A percentile compares a stretch with the other conserved stretches of the same genome.
Evolutionary conservation across 2,888 invertebrate species (phyloP).

Genomic region (Gonocerus acuteangulatus): DNA sequence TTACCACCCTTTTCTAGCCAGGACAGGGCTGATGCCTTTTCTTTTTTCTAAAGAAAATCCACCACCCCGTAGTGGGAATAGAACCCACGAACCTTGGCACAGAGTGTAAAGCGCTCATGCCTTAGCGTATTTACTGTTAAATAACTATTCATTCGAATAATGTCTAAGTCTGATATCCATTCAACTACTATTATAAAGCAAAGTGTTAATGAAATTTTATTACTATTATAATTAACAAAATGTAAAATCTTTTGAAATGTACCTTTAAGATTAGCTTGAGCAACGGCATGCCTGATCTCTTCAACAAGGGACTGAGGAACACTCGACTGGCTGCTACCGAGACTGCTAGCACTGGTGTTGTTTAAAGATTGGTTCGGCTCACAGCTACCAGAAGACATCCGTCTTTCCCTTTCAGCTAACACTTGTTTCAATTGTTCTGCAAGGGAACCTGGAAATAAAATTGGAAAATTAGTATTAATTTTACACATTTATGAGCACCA

Average conservation of each 20-base stretch:
- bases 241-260: conserved; percentile 37
- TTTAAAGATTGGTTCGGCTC: conserved; percentile 23
- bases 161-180: too few relatives aligned
- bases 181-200: too few relatives aligned
- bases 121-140: too few relatives aligned
- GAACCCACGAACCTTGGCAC: too few relatives aligned
- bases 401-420: conserved; percentile 73
- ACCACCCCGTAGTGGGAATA: too few relatives aligned
- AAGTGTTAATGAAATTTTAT: too few relatives aligned
- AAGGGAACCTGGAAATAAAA: conserved; percentile 48
- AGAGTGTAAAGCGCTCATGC: too few relatives aligned
- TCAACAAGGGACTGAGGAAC: conserved; percentile 75
- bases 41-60: too few relatives aligned
- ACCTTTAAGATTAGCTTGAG: conserved; percentile 83
- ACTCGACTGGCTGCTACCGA: conserved; percentile 41
- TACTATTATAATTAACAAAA: too few relatives aligned
- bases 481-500: not conserved
- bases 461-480: not conserved
- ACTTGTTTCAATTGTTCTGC: conserved; percentile 83
- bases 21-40: too few relatives aligned
- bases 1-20: too few relatives aligned
- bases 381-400: conserved; percentile 46
- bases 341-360: conserved; percentile 1
- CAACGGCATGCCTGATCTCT: conserved; percentile 80
- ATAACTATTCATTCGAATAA: too few relatives aligned